A percentile compares a stretch with the other conserved stretches of the same genome.
Conservation (phyloP, 2,888 invertebrate genomes). For the Pheosia gnoma region DNA sequence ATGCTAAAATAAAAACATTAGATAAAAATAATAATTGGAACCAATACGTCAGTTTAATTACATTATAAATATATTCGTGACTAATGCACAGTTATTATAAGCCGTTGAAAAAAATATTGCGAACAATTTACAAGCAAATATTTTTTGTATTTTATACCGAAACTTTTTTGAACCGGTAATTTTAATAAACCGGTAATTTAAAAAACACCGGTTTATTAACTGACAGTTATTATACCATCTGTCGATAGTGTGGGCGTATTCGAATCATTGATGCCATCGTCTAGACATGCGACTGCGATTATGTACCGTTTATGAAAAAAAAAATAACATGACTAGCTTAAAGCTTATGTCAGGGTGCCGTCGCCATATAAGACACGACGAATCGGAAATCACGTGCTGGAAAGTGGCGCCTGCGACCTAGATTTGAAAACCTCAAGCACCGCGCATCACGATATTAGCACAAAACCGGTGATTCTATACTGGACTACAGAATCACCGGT, state of each 20-base stretch:
- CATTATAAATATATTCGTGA: no score
- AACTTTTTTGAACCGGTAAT: slow-evolving; percentile 1
- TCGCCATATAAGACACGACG: background rate
- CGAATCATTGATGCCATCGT: slow-evolving; percentile 10
- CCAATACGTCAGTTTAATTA: no score
- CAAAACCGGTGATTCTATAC: no score
- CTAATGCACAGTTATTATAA: no score
- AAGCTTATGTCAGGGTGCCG: slow-evolving; percentile 15
- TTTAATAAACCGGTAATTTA: slow-evolving; percentile 7
- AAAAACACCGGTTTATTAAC: slow-evolving; percentile 17
- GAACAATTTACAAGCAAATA: background rate
- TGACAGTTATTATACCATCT: slow-evolving; percentile 21
- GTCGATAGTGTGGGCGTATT: slow-evolving; percentile 26
- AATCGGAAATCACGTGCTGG: background rate
- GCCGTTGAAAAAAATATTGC: no score
- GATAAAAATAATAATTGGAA: no score
- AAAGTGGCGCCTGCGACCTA: background rate
- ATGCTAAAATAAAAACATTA: no score
- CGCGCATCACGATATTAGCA: no score
- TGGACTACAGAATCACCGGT: no score
- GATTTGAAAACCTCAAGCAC: background rate
- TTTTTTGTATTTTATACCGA: background rate
- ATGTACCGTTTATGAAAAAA: slow-evolving; percentile 10
- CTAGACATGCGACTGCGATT: background rate
- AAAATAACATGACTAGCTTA: slow-evolving; percentile 13